phyloP scores from a whole-genome alignment of 2,888 invertebrate species.

The Automeris io region DNA sequence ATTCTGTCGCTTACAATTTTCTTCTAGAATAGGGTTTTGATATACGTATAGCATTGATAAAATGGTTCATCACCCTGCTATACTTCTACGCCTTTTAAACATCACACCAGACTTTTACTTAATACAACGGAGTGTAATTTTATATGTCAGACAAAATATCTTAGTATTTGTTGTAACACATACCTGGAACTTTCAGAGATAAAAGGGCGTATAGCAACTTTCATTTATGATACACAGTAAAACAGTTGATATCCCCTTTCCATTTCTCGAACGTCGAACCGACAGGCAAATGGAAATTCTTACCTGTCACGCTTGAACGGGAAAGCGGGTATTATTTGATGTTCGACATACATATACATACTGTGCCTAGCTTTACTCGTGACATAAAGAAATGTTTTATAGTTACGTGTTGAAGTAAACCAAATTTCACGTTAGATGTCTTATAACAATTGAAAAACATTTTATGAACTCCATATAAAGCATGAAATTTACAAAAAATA shows the following conservation, averaged over 20 bases:
- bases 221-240: conserved; percentile 13
- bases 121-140: background rate
- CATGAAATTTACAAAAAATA: too few relatives aligned
- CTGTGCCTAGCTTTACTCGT: background rate
- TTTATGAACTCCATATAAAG: background rate
- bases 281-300: conserved; percentile 23
- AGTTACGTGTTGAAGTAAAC: background rate
- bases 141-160: background rate
- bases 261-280: conserved; percentile 27
- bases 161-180: background rate
- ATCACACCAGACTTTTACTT: background rate
- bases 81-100: background rate
- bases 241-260: conserved; percentile 17
- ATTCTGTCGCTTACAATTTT: too few relatives aligned
- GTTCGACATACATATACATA: background rate
- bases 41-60: too few relatives aligned
- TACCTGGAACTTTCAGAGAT: conserved; percentile 2
- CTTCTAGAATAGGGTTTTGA: too few relatives aligned
- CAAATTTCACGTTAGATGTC: background rate
- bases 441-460: background rate
- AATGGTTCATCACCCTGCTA: too few relatives aligned
- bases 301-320: conserved; percentile 17
- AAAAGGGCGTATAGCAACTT: conserved; percentile 7
- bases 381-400: background rate
- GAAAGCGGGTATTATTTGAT: conserved; percentile 3